Base-by-base conservation (phyloP, 2,113 vertebrate species). In the Thryonomys swinderianus region DNA sequence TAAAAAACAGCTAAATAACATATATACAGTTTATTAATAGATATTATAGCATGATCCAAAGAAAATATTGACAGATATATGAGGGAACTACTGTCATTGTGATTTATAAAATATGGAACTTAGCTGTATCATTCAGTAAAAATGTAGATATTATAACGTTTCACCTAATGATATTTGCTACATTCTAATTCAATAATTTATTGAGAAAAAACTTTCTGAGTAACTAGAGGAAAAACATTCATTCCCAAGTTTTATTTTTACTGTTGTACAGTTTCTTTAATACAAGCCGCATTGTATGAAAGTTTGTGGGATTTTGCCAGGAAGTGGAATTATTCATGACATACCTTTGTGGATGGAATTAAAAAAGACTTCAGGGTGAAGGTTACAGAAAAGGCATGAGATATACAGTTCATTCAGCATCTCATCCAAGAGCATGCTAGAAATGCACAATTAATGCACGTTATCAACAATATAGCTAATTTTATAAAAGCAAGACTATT, bases 291-390 rank as follows among this genome's bases (percentile, higher is more conserved):
- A 42, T 83, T 93, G 69, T 90, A 23, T 14, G 30, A 30, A 67
- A 64, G 69, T 40, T 25, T 14, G 45, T 91, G 48, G 25, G n/a
- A n/a, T 85, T 91, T n/a, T 13, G 74, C 55, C 42, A 40, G 30
- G 85, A 82, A 91, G 74, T 89, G 53, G 32, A 90, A 90, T 94
- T 88, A 84, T 51, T 91, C 45, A 64, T 71, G 34, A 59, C 20
- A 10, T 40, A 71, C 20, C 0, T 87, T 80, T 71, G 34, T 82
- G 91, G 66, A 66, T 51, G 64, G 48, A 92, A 88, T 89, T 30
- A 34, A 74, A 92, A 53, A 59, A 48, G 16, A 57, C 37, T n/a
- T 8, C 10, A 37, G 88, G 4, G 18, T 85, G 53, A 89, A 74
- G 8, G 40, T 55, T 84, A n/a, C 48, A 5, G 20, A 62, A 67